A percentile compares a stretch with the other conserved stretches of the same genome.
Evolutionary conservation across 2,113 vertebrate genomes (phyloP).

Genomic region (Podiceps cristatus): DNA sequence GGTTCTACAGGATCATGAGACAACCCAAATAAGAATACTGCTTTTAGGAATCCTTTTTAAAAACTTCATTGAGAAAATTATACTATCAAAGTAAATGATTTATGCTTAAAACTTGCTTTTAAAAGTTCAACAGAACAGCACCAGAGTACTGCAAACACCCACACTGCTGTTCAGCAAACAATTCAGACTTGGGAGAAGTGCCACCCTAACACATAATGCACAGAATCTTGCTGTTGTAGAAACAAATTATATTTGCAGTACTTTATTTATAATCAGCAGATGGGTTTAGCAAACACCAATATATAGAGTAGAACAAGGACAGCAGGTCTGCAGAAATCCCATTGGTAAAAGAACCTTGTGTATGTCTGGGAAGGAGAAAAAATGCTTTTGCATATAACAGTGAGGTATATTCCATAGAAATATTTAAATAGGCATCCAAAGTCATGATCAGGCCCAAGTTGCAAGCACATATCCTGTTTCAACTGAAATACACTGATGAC

Average conservation of each 20-base stretch:
- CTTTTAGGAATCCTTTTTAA: neutral
- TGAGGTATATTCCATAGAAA: neutral
- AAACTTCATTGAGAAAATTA: neutral
- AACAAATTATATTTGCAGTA: neutral
- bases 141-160: neutral
- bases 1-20: neutral
- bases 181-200: neutral
- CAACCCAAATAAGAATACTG: neutral
- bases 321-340: neutral
- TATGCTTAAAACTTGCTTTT: neutral
- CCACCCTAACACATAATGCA: accelerated
- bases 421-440: neutral
- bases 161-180: neutral
- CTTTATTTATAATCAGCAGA: neutral
- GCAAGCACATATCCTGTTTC: neutral
- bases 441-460: neutral
- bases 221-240: neutral
- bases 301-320: neutral
- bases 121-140: neutral
- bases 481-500: neutral
- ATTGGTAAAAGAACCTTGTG: neutral
- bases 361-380: neutral
- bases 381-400: neutral
- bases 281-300: neutral
- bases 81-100: neutral